Percentiles rank a stretch among this genome's conserved stretches.
Evolutionary conservation across 2,797 vertebrate species (phyloP).

Genomic region (Galago senegalensis): DNA sequence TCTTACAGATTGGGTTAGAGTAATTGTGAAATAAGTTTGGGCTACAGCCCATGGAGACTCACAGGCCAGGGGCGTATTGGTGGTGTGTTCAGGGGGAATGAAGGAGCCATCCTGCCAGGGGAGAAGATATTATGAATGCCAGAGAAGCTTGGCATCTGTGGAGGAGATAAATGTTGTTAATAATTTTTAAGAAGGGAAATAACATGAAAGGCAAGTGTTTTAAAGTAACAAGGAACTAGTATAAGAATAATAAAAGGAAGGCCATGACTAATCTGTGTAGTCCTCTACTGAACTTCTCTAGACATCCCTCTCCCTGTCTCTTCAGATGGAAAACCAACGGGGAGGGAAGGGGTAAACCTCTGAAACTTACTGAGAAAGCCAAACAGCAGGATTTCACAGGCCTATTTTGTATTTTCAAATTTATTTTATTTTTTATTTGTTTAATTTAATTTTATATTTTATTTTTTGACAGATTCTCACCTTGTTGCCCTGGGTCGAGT

Average conservation of each 20-base stretch:
- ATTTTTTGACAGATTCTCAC: no score
- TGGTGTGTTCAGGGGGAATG: neutral
- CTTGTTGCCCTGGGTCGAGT: no score
- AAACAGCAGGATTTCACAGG: neutral
- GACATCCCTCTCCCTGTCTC: neutral
- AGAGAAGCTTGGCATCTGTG: neutral
- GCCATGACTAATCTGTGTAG: neutral
- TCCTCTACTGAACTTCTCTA: neutral
- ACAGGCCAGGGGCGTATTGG: neutral
- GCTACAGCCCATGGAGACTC: neutral
- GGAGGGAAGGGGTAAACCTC: neutral
- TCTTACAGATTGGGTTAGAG: neutral
- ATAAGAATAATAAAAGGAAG: neutral
- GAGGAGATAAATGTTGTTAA: neutral
- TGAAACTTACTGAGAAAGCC: conserved; percentile 12
- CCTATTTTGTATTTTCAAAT: no score
- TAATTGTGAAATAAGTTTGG: neutral
- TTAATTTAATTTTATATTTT: no score
- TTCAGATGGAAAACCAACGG: neutral
- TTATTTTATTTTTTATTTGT: no score
- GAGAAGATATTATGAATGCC: neutral
- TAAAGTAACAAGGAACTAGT: neutral
- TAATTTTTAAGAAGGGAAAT: conserved; percentile 47
- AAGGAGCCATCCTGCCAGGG: neutral
- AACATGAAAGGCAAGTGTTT: neutral